These are phyloP conservation scores for Bombyx mandarina DNA, from an alignment of 1,140 invertebrate genomes.

Conservation along the genomic window DNA sequence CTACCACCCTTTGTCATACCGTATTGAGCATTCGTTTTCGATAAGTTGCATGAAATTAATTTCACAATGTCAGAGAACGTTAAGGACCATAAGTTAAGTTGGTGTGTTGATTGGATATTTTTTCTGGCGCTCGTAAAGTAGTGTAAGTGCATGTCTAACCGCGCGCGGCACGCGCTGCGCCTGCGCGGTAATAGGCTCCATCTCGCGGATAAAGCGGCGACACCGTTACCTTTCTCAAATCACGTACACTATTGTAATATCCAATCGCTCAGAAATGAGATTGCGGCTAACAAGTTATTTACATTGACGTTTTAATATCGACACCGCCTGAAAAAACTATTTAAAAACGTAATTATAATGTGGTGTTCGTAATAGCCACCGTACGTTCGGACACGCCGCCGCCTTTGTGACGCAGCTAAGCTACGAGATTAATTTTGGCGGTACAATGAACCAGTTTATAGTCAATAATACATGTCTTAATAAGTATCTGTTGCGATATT, in stretches of 20 bases:
- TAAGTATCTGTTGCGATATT: conserved; percentile 58
- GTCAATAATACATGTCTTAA: conserved; percentile 53
- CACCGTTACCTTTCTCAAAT: conserved; percentile 68
- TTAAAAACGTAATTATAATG: conserved; percentile 70
- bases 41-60: conserved; percentile 18
- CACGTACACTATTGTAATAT: conserved; percentile 71
- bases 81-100: conserved; percentile 5
- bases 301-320: conserved; percentile 71
- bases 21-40: conserved; percentile 12
- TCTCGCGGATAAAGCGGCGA: conserved; percentile 63
- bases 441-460: conserved; percentile 59
- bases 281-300: conserved; percentile 71
- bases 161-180: conserved; percentile 27
- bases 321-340: conserved; percentile 61
- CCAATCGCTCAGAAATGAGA: conserved; percentile 69
- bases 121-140: conserved; percentile 25
- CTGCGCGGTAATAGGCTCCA: conserved; percentile 52
- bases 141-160: conserved; percentile 16
- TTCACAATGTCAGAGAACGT: conserved; percentile 7
- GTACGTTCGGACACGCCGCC: conserved; percentile 52
- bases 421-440: conserved; percentile 64
- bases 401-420: conserved; percentile 62
- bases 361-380: conserved; percentile 58
- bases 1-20: conserved; percentile 11
- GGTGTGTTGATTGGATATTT: conserved; percentile 22